These are phyloP conservation scores for Rhamphomyia laevipes DNA, from an alignment of 2,888 invertebrate species.

Conservation along the genomic window DNA sequence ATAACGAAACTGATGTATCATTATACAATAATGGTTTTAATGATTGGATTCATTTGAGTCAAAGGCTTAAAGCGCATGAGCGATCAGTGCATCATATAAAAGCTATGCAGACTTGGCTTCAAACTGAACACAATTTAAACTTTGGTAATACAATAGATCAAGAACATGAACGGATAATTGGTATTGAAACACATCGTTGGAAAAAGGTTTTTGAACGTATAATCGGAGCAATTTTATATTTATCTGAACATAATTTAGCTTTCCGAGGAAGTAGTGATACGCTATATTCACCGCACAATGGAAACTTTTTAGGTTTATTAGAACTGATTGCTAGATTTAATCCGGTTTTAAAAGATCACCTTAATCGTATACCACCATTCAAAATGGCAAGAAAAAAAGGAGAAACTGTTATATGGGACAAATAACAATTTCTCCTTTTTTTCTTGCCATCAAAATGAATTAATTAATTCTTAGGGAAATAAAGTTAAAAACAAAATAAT, in stretches of 20 bases:
- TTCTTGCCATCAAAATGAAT: constrained; percentile 1
- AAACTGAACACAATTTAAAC: neutral
- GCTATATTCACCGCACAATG: constrained; percentile 2
- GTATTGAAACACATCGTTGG: neutral
- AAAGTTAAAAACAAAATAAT: neutral
- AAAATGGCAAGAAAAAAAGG: neutral
- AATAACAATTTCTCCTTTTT: too few relatives aligned
- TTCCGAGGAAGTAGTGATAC: neutral
- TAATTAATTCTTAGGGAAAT: constrained; percentile 1
- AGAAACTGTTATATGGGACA: neutral
- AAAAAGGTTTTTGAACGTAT: constrained; percentile 2
- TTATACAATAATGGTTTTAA: neutral
- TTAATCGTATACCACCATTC: neutral
- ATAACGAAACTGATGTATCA: neutral
- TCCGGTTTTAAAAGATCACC: constrained; percentile 2
- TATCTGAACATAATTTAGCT: constrained; percentile 5
- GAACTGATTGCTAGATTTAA: constrained; percentile 5
- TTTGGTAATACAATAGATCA: neutral
- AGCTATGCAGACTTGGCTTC: neutral
- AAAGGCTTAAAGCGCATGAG: neutral
- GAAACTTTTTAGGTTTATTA: constrained; percentile 3
- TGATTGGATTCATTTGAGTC: neutral
- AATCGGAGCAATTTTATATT: constrained; percentile 3
- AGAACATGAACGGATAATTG: neutral
- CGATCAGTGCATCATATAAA: neutral